Base-by-base conservation (phyloP, 2,888 invertebrate genomes). In the Limnephilus marmoratus region DNA sequence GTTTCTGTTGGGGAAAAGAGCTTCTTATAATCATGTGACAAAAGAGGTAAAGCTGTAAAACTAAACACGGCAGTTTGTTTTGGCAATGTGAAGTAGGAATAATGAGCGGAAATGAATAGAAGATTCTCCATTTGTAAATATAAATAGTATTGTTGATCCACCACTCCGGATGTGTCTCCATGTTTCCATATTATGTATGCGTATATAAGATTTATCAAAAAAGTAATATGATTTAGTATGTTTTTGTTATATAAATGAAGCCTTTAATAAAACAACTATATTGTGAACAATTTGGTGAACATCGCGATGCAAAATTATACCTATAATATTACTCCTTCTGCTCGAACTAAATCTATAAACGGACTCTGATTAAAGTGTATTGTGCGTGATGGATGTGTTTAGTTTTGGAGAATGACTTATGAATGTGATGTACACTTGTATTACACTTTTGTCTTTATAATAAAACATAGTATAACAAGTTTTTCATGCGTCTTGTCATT, bases 401-500 rank as follows among this genome's bases (percentile, higher is more conserved):
- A 89, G 88, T 68, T 81, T 89, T 45, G 80, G 80, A 89, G 81
- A 88, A 68, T 53, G 91, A 88, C 87, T 91, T 81, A 91, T 91
- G 88, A 91, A 91, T 88, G 91, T 90, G 91, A 90, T 89, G 91
- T 91, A 91, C 82, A 91, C 49, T 80, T 91, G 91, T 91, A 88
- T 91, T 82, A 91, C 90, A 91, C 90, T 85, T 91, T 90, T 91
- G 91, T 91, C 91, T 91, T 86, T 89, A 90, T 91, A 91, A 91
- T 91, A 91, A 91, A 91, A 89, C 85, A 91, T 91, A 91, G 91
- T 91, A 90, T 83, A 89, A 91, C 85, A 31, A 91, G 80, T 91
- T 91, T 83, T 83, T 83, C 83, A 83, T 83, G 83, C 18, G 31
- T 83, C 87, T 87, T 87, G 29, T 87, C 85, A 37, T 87, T 87